A percentile compares a stretch with the other conserved stretches of the same genome.
phyloP scores from a whole-genome alignment of 1,140 invertebrate genomes.

The Tetragonula clypearis region DNA sequence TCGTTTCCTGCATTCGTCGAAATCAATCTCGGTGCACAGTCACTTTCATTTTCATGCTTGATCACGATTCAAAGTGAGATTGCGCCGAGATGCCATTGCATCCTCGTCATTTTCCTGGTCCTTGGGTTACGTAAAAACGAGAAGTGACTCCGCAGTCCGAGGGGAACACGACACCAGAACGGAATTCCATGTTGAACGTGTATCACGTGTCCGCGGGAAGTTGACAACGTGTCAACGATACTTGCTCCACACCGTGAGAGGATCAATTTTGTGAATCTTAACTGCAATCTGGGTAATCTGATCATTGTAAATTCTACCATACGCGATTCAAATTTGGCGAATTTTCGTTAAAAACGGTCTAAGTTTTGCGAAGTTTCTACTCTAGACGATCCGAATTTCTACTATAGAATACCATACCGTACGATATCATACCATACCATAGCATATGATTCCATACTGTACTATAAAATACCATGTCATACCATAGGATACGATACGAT shows the following conservation, averaged over 20 bases:
- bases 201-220: not conserved
- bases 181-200: conserved; percentile 14
- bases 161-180: not conserved
- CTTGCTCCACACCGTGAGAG: not conserved
- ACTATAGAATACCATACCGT: too few species aligned
- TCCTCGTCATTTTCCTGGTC: conserved; percentile 52
- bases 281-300: too few species aligned
- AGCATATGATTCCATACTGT: too few species aligned
- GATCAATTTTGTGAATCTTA: too few species aligned
- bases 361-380: too few species aligned
- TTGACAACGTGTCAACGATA: conserved; percentile 22
- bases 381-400: too few species aligned
- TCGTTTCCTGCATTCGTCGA: conserved; percentile 8
- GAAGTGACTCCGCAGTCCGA: not conserved
- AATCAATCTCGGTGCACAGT: not conserved
- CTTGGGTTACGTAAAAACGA: conserved; percentile 41
- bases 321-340: too few species aligned
- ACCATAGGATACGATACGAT: too few species aligned
- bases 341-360: too few species aligned
- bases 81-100: not conserved
- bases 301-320: too few species aligned
- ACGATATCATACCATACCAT: too few species aligned
- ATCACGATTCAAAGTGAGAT: not conserved
- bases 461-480: too few species aligned
- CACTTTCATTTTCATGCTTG: conserved; percentile 37